phyloP scores from a whole-genome alignment of 2,888 invertebrate species.

The Pherbina coryleti region DNA sequence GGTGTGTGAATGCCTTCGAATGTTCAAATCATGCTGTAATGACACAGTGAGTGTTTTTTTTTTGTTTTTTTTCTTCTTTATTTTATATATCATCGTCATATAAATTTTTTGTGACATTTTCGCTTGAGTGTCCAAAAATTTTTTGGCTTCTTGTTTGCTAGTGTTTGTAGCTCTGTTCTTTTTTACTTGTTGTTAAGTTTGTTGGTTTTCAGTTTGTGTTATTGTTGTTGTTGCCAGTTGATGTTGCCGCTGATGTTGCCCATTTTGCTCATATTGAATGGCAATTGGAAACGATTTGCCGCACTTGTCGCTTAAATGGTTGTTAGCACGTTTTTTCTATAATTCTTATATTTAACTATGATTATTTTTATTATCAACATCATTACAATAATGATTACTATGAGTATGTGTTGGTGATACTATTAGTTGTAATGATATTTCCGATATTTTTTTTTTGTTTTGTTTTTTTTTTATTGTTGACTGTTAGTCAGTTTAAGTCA shows the following conservation, averaged over 20 bases:
- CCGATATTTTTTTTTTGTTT: background rate
- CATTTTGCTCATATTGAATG: slow-evolving; percentile 25
- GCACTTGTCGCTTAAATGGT: slow-evolving; percentile 25
- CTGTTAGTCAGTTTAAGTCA: too few species aligned
- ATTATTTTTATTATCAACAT: slow-evolving; percentile 16
- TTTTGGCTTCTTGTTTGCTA: slow-evolving; percentile 47
- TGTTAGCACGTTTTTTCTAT: slow-evolving; percentile 33
- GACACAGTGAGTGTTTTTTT: slow-evolving; percentile 3
- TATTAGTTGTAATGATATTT: background rate
- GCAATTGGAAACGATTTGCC: slow-evolving; percentile 28
- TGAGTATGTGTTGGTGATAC: slow-evolving; percentile 10
- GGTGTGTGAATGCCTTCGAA: background rate
- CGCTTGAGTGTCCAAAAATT: slow-evolving; percentile 23
- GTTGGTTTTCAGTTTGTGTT: background rate
- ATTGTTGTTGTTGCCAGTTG: background rate
- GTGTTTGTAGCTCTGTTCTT: slow-evolving; percentile 55
- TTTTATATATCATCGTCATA: background rate
- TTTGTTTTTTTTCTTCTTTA: background rate
- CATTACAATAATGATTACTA: slow-evolving; percentile 6
- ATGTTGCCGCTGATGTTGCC: background rate
- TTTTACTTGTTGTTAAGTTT: slow-evolving; percentile 8
- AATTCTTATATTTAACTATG: slow-evolving; percentile 11
- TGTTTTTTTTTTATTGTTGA: background rate
- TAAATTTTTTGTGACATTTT: background rate
- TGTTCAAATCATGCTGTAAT: slow-evolving; percentile 21